A percentile compares a stretch with the other conserved stretches of the same genome.
Evolutionary conservation across 2,888 invertebrate genomes (phyloP).

Genomic region (Hecatera dysodea): DNA sequence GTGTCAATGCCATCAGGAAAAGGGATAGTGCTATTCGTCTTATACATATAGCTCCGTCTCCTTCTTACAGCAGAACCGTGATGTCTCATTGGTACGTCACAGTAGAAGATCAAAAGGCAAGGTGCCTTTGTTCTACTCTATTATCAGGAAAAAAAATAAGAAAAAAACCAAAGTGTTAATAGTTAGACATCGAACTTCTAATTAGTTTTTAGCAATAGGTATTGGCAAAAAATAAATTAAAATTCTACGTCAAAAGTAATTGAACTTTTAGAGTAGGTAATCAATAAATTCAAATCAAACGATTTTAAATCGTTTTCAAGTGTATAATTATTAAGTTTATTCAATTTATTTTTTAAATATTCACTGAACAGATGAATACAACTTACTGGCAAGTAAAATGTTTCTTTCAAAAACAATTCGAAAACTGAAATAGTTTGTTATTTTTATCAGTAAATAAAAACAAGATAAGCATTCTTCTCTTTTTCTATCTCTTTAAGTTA

Average conservation of each 20-base stretch:
- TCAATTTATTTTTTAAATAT: constrained; percentile 1
- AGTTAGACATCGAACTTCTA: neutral
- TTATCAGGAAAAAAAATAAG: neutral
- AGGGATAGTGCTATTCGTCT: too few species aligned
- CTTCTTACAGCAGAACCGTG: too few species aligned
- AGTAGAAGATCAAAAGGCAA: too few species aligned
- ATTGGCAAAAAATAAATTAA: constrained; percentile 14
- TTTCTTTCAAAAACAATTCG: neutral
- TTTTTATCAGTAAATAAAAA: neutral
- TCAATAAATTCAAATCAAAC: constrained; percentile 32
- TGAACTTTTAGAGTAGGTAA: constrained; percentile 31
- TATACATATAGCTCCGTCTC: too few species aligned
- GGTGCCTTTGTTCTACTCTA: too few species aligned
- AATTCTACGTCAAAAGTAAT: constrained; percentile 12
- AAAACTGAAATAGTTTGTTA: neutral
- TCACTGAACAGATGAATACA: constrained; percentile 7
- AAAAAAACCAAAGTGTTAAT: neutral
- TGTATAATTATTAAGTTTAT: neutral
- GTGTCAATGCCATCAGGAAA: too few species aligned
- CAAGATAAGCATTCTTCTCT: neutral
- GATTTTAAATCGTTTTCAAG: constrained; percentile 6
- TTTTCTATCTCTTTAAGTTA: neutral
- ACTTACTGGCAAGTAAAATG: neutral
- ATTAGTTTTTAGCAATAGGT: neutral
- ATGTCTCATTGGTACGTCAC: too few species aligned